phyloP scores from a whole-genome alignment of 2,113 vertebrate species.

The Protomyctophum bolini region DNA sequence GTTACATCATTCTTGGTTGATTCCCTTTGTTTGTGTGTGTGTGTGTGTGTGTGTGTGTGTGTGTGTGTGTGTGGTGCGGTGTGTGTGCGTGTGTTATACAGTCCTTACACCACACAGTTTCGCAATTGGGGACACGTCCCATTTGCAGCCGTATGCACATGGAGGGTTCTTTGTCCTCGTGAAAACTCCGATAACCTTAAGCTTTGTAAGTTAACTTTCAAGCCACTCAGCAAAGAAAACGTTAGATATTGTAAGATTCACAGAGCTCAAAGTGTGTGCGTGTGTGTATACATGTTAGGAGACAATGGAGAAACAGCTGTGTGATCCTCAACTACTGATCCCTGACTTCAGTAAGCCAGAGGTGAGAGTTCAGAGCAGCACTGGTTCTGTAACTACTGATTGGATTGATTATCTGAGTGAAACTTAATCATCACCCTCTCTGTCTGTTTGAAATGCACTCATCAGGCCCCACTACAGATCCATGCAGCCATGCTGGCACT shows the following conservation, averaged over 20 bases:
- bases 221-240: not conserved
- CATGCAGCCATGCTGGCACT: conserved; percentile 92
- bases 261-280: not conserved
- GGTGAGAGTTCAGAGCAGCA: conserved; percentile 74
- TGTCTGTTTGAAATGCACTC: conserved; percentile 15
- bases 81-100: conserved; percentile 65
- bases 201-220: conserved; percentile 86
- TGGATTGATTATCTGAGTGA: conserved; percentile 5
- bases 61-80: conserved; percentile 9
- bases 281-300: conserved; percentile 78
- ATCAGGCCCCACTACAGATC: conserved; percentile 89
- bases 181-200: conserved; percentile 87
- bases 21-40: conserved; percentile 16
- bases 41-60: conserved; percentile 10
- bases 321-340: conserved; percentile 84
- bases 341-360: conserved; percentile 95
- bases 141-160: conserved; percentile 87
- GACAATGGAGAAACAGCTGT: conserved; percentile 86
- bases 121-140: conserved; percentile 88
- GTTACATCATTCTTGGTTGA: no score
- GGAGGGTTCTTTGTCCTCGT: conserved; percentile 92
- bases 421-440: conserved; percentile 10
- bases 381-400: not conserved
- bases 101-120: conserved; percentile 93
- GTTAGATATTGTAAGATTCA: not conserved